A percentile compares a stretch with the other conserved stretches of the same genome.
Evolutionary conservation across 1,140 invertebrate species (phyloP).

Genomic region (Dreissena rostriformis): DNA sequence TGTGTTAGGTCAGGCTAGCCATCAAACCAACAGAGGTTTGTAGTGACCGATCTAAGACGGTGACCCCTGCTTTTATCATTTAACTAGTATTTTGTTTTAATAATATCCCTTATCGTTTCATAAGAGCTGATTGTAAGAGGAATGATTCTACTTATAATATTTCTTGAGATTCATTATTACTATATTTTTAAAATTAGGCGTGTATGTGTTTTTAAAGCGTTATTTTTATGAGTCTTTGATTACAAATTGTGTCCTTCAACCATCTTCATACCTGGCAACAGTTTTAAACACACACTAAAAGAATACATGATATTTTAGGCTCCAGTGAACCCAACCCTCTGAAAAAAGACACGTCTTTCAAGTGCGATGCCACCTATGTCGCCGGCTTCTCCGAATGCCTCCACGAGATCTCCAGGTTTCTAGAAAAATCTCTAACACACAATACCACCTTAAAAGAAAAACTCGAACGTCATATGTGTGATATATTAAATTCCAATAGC

Average conservation of each 20-base stretch:
- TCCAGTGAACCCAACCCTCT: too few relatives aligned
- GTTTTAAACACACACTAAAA: too few relatives aligned
- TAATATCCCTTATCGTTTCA: too few relatives aligned
- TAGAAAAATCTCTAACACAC: constrained; percentile 3
- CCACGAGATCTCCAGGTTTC: constrained; percentile 30
- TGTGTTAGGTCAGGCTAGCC: neutral
- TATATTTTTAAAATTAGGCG: too few relatives aligned
- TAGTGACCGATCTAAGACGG: neutral
- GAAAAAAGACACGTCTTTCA: neutral
- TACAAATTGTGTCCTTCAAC: too few relatives aligned
- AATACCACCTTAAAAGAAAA: constrained; percentile 19
- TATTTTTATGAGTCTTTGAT: too few relatives aligned
- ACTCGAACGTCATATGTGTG: constrained; percentile 23
- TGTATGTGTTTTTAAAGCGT: too few relatives aligned
- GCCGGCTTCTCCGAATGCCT: constrained; percentile 46
- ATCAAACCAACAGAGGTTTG: neutral
- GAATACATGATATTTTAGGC: too few relatives aligned
- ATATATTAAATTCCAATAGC: constrained; percentile 1
- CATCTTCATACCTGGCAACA: too few relatives aligned
- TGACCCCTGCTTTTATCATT: too few relatives aligned
- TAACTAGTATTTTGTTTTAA: neutral
- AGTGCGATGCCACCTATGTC: neutral
- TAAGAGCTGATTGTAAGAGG: too few relatives aligned
- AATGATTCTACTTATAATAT: neutral
- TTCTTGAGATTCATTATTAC: neutral